Evolutionary conservation across 2,797 vertebrate genomes (phyloP), one percentile per base, ranked within the genome.

Genomic region (Fratercula arctica): DNA sequence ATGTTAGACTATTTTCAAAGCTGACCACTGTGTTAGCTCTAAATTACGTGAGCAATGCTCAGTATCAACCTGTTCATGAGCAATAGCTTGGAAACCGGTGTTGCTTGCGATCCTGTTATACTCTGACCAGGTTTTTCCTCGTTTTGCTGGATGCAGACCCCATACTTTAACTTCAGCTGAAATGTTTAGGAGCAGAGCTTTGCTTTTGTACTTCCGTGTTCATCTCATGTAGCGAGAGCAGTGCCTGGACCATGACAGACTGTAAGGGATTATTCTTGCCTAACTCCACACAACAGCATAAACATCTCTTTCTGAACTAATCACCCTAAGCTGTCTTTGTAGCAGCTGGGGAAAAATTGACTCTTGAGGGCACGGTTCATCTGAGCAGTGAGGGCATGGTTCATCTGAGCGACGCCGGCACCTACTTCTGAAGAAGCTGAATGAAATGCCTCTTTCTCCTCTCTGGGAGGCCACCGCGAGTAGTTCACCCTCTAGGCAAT

Each of bases 381-480:
- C n/a, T 79, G 70, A 69, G 29, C 1, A 1, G n/a, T 33, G 81
- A 85, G 76, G 50, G 61, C 69, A 90, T 3, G 31, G 46, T 54
- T 94, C 4, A 1, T 87, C 46, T 45, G 67, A 60, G 28, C 0
- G 0, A 39, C 9, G 51, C 28, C 3, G 10, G 60, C 39, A 50
- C 33, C 53, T 74, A 57, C 60, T 74, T 85, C 86, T 90, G 78
- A 92, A 63, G 26, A 53, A 74, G 75, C 60, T 9, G 10, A 64
- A 74, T 92, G 48, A 96, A 93, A 87, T 77, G 31, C 37, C 37
- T 88, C 50, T 85, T 92, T 93, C 70, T 92, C 18, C 74, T 87
- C 72, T 64, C 87, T 56, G 31, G 33, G 74, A 89, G 72, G n/a
- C 37, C 37, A 45, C 13, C 56, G 50, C 43, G 31, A 83, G 33